These are phyloP conservation scores for Taurulus bubalis DNA, from an alignment of 2,113 vertebrate species.

Conservation along the genomic window DNA sequence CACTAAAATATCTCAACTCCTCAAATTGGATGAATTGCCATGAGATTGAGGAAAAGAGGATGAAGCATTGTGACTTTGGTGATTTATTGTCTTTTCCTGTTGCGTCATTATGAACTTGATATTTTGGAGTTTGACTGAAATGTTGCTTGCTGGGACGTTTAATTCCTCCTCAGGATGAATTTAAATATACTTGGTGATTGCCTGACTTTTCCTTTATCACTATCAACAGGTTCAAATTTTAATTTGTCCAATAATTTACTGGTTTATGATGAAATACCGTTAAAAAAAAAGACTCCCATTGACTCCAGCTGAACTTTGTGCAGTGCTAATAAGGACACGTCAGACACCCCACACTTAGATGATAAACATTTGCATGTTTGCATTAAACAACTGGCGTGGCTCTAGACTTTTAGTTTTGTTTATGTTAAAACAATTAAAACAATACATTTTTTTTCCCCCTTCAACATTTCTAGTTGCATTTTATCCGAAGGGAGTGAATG, in stretches of 20 bases:
- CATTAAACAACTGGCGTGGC: background rate
- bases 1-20: background rate
- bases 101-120: background rate
- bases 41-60: too few species aligned
- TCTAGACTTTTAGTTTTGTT: background rate
- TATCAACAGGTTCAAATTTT: background rate
- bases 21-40: too few species aligned
- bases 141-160: background rate
- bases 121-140: background rate
- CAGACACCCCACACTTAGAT: background rate
- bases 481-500: slow-evolving; percentile 6
- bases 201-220: too few species aligned
- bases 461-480: slow-evolving; percentile 12
- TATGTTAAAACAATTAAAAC: background rate
- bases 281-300: background rate
- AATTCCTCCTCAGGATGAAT: background rate
- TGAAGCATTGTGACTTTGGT: too few species aligned
- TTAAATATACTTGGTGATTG: too few species aligned
- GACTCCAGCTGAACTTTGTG: background rate
- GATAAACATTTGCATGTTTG: background rate
- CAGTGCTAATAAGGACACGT: background rate
- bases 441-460: background rate
- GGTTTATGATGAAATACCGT: background rate
- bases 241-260: background rate
- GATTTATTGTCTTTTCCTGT: too few species aligned